These are phyloP conservation scores for Spilogale gracilis DNA, from an alignment of 2,113 vertebrate species.

Conservation along the genomic window DNA sequence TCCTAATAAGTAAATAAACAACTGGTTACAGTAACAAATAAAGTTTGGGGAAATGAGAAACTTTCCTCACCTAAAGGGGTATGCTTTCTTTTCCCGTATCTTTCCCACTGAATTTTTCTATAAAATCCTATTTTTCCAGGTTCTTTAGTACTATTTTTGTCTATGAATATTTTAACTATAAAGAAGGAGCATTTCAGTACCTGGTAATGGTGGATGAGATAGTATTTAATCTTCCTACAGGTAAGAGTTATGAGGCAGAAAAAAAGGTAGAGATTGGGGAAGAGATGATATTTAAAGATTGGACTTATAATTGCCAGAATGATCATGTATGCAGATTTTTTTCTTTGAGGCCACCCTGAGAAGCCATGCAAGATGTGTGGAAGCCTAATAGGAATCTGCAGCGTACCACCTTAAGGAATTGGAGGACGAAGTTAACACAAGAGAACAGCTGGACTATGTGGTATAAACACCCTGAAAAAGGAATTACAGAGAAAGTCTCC, in stretches of 20 bases:
- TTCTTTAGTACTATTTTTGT: neutral
- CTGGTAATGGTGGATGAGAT: neutral
- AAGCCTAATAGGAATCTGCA: neutral
- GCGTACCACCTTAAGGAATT: neutral
- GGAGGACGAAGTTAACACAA: neutral
- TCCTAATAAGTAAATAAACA: neutral
- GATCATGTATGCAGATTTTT: neutral
- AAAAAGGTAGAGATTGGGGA: neutral
- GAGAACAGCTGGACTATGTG: neutral
- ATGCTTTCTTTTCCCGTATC: neutral
- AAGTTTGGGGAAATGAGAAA: neutral
- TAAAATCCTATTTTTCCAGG: neutral
- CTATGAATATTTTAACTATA: neutral
- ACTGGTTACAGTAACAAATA: neutral
- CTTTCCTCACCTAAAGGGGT: neutral
- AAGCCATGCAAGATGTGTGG: neutral
- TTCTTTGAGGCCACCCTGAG: neutral
- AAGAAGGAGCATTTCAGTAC: neutral
- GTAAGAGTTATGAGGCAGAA: neutral
- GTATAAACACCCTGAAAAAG: neutral
- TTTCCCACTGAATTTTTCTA: neutral
- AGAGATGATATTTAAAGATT: neutral
- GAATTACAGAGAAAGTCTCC: neutral
- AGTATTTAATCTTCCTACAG: neutral
- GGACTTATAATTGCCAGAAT: neutral